A percentile compares a stretch with the other conserved stretches of the same genome.
phyloP scores from a whole-genome alignment of 2,113 vertebrate genomes.

The Bufo bufo region DNA sequence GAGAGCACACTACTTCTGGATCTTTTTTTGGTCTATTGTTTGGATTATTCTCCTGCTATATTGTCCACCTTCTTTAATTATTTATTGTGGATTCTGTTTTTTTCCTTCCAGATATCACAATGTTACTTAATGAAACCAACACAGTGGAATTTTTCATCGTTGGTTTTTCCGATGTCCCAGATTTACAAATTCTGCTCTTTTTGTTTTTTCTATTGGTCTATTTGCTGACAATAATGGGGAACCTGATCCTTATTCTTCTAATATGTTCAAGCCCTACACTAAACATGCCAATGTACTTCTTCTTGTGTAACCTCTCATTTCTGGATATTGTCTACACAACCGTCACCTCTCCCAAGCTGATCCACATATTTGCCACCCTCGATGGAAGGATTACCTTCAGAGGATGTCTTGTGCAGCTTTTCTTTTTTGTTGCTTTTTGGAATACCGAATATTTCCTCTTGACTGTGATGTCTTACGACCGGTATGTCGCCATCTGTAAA shows the following conservation, averaged over 20 bases:
- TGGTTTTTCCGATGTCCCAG: slow-evolving; percentile 34
- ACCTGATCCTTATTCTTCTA: slow-evolving; percentile 3
- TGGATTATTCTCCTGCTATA: too few relatives aligned
- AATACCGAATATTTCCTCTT: slow-evolving; percentile 58
- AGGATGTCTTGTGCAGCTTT: slow-evolving; percentile 60
- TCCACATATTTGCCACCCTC: slow-evolving; percentile 46
- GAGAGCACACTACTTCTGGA: too few relatives aligned
- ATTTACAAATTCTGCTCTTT: background rate
- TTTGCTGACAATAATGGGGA: slow-evolving; percentile 16
- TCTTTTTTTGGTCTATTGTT: too few relatives aligned
- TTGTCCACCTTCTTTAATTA: too few relatives aligned
- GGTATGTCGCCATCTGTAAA: slow-evolving; percentile 55
- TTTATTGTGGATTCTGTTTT: too few relatives aligned
- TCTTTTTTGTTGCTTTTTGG: slow-evolving; percentile 58
- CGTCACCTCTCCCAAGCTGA: slow-evolving; percentile 33
- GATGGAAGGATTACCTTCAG: slow-evolving; percentile 53
- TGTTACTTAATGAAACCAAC: background rate
- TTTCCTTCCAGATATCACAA: background rate
- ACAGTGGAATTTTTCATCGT: slow-evolving; percentile 17
- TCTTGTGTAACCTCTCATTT: slow-evolving; percentile 37
- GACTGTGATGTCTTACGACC: slow-evolving; percentile 63
- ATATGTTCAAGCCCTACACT: slow-evolving; percentile 3
- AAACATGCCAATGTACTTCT: slow-evolving; percentile 33
- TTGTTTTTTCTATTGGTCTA: slow-evolving; percentile 27
- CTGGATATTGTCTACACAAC: slow-evolving; percentile 36